These are phyloP conservation scores for Drosophila ustulata DNA, from an alignment of 2,888 invertebrate genomes.

Conservation along the genomic window DNA sequence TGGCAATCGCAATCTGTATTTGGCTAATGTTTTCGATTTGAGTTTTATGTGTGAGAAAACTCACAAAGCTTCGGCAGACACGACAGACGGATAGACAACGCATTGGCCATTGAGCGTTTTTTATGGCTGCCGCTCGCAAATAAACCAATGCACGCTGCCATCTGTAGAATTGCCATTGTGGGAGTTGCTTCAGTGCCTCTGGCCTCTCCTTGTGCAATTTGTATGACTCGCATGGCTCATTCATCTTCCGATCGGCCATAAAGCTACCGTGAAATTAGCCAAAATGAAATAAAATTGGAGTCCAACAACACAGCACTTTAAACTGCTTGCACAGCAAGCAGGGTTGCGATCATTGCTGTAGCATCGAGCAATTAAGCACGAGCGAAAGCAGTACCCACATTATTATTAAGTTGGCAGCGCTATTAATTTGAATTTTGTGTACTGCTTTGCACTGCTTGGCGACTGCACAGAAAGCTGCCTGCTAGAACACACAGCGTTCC, in stretches of 20 bases:
- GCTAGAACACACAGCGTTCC: not conserved
- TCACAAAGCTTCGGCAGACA: slow-evolving; percentile 21
- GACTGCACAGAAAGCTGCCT: not conserved
- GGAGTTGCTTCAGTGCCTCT: slow-evolving; percentile 48
- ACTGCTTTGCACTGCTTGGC: slow-evolving; percentile 3
- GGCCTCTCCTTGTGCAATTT: slow-evolving; percentile 24
- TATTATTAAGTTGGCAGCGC: slow-evolving; percentile 18
- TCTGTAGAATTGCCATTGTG: slow-evolving; percentile 59
- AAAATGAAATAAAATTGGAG: slow-evolving; percentile 1
- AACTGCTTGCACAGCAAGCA: slow-evolving; percentile 41
- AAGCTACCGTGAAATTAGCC: slow-evolving; percentile 38
- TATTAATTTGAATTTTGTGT: not conserved
- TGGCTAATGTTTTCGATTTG: slow-evolving; percentile 68
- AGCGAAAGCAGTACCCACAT: not conserved
- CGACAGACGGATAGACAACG: slow-evolving; percentile 32
- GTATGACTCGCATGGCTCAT: slow-evolving; percentile 35
- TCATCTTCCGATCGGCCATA: slow-evolving; percentile 54
- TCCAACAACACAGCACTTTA: not conserved
- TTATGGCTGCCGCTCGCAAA: slow-evolving; percentile 56
- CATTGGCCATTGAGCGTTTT: slow-evolving; percentile 53
- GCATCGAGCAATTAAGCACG: not conserved
- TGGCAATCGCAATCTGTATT: slow-evolving; percentile 51
- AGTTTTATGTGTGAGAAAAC: slow-evolving; percentile 74
- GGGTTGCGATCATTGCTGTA: slow-evolving; percentile 10
- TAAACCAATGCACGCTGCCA: slow-evolving; percentile 59